Percentiles rank a stretch among this genome's conserved stretches.
Evolutionary conservation across 2,113 vertebrate species (phyloP).

Genomic region (Nyctibius bracteatus): DNA sequence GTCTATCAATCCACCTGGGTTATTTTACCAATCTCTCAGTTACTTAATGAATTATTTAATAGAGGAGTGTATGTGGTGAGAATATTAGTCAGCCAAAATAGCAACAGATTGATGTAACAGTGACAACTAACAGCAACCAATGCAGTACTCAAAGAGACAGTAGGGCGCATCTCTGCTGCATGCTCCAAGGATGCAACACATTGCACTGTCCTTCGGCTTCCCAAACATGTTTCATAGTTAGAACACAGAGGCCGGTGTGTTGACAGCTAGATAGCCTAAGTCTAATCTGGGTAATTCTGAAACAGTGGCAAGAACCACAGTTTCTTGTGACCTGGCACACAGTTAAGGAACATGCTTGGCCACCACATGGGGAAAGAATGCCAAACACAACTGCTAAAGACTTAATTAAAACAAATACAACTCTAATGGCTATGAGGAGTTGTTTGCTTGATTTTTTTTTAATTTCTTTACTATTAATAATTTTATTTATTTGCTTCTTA

Average conservation of each 20-base stretch:
- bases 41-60: neutral
- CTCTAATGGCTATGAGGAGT: neutral
- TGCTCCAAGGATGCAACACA: neutral
- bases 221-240: neutral
- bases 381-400: neutral
- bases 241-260: neutral
- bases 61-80: neutral
- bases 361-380: neutral
- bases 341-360: neutral
- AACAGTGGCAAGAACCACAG: slow-evolving; percentile 15
- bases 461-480: neutral
- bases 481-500: neutral
- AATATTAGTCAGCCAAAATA: neutral
- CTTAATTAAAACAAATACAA: neutral
- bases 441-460: neutral
- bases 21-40: neutral
- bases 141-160: slow-evolving; percentile 23
- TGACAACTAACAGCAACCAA: neutral
- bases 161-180: slow-evolving; percentile 56
- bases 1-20: neutral
- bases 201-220: neutral
- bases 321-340: slow-evolving; percentile 55
- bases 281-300: slow-evolving; percentile 4
- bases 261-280: slow-evolving; percentile 25
- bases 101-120: neutral